phyloP scores from a whole-genome alignment of 1,140 invertebrate species.

The Sycophaga agraensis region DNA sequence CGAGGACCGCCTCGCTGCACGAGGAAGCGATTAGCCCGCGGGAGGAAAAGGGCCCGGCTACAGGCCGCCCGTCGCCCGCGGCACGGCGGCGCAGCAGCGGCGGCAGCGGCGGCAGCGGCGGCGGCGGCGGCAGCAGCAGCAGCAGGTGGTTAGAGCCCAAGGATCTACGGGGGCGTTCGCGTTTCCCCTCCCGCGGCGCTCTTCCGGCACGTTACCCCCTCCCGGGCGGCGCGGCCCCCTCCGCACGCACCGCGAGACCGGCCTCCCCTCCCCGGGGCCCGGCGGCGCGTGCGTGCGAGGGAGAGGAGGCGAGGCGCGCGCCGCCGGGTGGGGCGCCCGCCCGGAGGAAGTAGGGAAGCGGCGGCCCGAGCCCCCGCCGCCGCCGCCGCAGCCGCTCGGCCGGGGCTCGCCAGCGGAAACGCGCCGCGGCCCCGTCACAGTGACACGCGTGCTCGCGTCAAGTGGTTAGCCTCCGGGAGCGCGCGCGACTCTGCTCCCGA shows the following conservation, averaged over 20 bases:
- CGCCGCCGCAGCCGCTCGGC: neutral
- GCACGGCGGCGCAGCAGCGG: neutral
- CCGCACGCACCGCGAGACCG: neutral
- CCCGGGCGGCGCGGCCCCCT: neutral
- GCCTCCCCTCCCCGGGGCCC: too few species aligned
- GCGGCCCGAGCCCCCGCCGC: conserved; percentile 9
- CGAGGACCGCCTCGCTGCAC: too few species aligned
- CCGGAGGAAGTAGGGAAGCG: conserved; percentile 28
- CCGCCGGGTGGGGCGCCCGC: conserved; percentile 6
- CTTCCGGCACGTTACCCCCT: conserved; percentile 26
- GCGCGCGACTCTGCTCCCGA: too few species aligned
- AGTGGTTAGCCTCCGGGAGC: conserved; percentile 37
- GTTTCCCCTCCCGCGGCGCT: conserved; percentile 17
- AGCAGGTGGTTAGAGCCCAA: conserved; percentile 32
- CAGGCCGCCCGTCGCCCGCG: neutral
- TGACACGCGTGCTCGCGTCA: conserved; percentile 58
- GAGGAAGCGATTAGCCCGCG: too few species aligned
- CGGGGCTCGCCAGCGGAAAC: conserved; percentile 47
- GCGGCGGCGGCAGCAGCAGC: conserved; percentile 10
- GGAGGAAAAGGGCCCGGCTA: too few species aligned
- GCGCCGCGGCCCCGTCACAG: conserved; percentile 51
- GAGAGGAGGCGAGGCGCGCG: neutral
- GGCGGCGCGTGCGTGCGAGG: neutral
- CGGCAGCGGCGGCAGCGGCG: neutral
- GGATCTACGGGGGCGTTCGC: conserved; percentile 31